Evolutionary conservation across 2,797 vertebrate species (phyloP).

Genomic region (Picus viridis): DNA sequence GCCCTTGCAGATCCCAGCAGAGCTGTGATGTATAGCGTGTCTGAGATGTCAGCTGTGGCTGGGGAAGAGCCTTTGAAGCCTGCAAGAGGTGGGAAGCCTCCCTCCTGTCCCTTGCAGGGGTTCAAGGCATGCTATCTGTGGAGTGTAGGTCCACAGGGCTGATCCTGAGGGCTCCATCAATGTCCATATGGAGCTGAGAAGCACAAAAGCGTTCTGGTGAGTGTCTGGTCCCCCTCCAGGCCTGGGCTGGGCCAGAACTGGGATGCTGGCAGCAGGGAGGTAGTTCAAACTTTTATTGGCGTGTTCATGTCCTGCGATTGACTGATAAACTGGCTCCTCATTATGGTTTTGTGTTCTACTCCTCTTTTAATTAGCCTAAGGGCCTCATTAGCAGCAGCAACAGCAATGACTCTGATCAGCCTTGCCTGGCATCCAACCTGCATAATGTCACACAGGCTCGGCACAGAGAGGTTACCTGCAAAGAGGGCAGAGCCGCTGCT

Average conservation of each 20-base stretch:
- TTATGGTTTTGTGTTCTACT: slow-evolving; percentile 51
- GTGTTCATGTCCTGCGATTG: slow-evolving; percentile 39
- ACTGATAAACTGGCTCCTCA: slow-evolving; percentile 49
- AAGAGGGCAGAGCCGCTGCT: not conserved
- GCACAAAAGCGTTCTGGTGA: not conserved
- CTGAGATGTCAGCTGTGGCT: not conserved
- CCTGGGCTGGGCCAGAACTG: not conserved
- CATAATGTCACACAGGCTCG: not conserved
- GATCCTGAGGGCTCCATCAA: rapidly evolving
- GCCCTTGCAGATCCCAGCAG: not conserved
- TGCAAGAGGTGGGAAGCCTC: rapidly evolving
- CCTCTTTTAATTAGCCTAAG: slow-evolving; percentile 54
- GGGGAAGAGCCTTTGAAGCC: not conserved
- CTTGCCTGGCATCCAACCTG: slow-evolving; percentile 59
- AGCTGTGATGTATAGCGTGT: not conserved
- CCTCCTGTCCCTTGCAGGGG: rapidly evolving
- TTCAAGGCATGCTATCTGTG: rapidly evolving
- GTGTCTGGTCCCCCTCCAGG: not conserved
- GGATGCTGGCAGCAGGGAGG: slow-evolving; percentile 10
- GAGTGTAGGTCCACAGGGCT: rapidly evolving
- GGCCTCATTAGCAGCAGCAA: slow-evolving; percentile 69
- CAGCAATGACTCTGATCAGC: slow-evolving; percentile 66
- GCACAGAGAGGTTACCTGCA: not conserved
- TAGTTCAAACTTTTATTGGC: slow-evolving; percentile 47
- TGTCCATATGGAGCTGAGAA: not conserved